Percentiles rank a stretch among this genome's conserved stretches.
phyloP scores from a whole-genome alignment of 2,113 vertebrate genomes.

The Lasiurus borealis region DNA sequence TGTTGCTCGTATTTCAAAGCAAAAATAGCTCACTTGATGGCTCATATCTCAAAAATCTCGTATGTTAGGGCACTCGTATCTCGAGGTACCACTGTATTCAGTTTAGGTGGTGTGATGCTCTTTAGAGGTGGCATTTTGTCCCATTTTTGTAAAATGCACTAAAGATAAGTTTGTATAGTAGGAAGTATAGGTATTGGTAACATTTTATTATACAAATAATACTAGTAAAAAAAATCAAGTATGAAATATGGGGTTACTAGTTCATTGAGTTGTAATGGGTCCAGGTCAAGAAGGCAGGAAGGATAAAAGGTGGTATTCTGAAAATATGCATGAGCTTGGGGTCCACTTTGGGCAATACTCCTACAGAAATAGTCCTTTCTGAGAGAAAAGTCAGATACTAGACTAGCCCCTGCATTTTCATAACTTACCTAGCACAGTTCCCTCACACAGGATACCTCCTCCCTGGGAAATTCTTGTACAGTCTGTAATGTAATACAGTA shows the following conservation, averaged over 20 bases:
- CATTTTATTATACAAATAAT: background rate
- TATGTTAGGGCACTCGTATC: too few relatives aligned
- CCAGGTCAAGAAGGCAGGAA: background rate
- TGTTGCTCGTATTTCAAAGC: too few relatives aligned
- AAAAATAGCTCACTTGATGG: too few relatives aligned
- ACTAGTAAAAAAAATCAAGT: background rate
- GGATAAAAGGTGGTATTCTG: constrained; percentile 45
- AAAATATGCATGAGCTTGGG: constrained; percentile 39
- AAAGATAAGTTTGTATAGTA: constrained; percentile 32
- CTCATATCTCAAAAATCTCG: too few relatives aligned
- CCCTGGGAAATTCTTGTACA: background rate
- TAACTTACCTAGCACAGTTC: background rate
- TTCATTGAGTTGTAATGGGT: background rate
- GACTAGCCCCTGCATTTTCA: constrained; percentile 4
- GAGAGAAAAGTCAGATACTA: background rate
- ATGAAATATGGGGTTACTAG: background rate
- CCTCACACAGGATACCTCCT: background rate
- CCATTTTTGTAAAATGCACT: constrained; percentile 8
- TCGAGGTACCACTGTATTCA: background rate
- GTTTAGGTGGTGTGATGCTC: background rate
- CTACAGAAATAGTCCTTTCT: constrained; percentile 4
- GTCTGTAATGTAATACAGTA: background rate
- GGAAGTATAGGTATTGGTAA: constrained; percentile 20
- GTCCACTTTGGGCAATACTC: background rate
- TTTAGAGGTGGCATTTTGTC: constrained; percentile 16